Percentiles rank a stretch among this genome's conserved stretches.
Conservation (phyloP, 2,113 vertebrate species). For the Phalacrocorax pelagicus region DNA sequence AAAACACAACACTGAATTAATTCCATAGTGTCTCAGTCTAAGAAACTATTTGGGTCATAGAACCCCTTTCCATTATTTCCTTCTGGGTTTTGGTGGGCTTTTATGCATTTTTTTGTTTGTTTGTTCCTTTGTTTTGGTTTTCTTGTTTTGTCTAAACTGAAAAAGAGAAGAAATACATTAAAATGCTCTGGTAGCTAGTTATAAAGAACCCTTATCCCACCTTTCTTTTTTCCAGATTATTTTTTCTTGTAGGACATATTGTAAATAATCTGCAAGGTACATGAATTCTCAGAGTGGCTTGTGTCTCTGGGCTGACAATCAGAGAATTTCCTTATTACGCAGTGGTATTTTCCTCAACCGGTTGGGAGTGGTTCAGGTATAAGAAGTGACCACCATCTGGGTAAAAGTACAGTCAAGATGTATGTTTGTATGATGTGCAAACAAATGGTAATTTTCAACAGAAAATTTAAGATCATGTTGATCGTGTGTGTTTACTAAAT, state of each 20-base stretch:
- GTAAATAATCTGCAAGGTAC: not conserved
- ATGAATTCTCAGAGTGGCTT: not conserved
- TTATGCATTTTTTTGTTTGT: too few relatives aligned
- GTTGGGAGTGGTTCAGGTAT: not conserved
- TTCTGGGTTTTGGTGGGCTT: not conserved
- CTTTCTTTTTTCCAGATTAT: not conserved
- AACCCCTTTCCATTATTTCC: rapidly evolving
- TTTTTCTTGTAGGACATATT: not conserved
- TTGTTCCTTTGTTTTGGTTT: too few relatives aligned
- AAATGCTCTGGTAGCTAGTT: not conserved
- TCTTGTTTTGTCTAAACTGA: not conserved
- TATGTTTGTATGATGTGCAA: not conserved
- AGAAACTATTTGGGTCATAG: not conserved
- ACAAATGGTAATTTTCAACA: not conserved
- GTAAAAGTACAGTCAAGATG: not conserved
- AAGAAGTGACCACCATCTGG: not conserved
- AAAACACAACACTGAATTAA: not conserved
- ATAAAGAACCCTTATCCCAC: not conserved
- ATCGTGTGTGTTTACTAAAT: not conserved
- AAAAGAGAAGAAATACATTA: not conserved
- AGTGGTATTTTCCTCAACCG: not conserved
- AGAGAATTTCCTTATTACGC: not conserved
- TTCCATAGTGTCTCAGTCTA: not conserved
- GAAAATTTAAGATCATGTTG: not conserved
- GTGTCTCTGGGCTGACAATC: not conserved